phyloP scores from a whole-genome alignment of 1,140 invertebrate species.

The Bombus polaris region DNA sequence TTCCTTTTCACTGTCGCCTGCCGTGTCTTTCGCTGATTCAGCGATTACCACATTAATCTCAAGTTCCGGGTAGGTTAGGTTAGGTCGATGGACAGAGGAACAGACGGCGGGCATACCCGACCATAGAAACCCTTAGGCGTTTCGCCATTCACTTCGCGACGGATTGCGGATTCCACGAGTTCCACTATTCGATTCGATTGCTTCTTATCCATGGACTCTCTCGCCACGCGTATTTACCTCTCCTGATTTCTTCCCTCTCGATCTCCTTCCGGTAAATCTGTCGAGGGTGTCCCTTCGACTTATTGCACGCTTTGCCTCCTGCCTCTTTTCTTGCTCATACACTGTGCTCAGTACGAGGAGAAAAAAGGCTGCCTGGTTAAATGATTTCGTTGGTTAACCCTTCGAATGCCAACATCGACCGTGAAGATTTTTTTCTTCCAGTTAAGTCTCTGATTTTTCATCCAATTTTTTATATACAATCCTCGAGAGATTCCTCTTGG shows the following conservation, averaged over 20 bases:
- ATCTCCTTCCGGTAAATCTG: constrained; percentile 32
- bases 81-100: constrained; percentile 48
- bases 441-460: too few relatives aligned
- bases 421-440: neutral
- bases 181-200: constrained; percentile 75
- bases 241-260: constrained; percentile 62
- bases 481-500: neutral
- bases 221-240: constrained; percentile 67
- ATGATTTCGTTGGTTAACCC: neutral
- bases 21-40: constrained; percentile 62
- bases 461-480: too few relatives aligned
- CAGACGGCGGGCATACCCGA: constrained; percentile 39
- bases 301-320: constrained; percentile 7
- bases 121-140: constrained; percentile 69
- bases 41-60: constrained; percentile 68
- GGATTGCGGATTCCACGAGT: constrained; percentile 80
- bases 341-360: neutral
- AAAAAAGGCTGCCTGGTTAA: neutral
- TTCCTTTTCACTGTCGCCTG: constrained; percentile 35
- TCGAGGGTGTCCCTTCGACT: constrained; percentile 22
- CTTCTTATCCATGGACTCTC: constrained; percentile 73
- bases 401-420: neutral
- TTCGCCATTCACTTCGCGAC: constrained; percentile 75
- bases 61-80: constrained; percentile 53
- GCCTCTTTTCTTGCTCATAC: neutral